phyloP scores from a whole-genome alignment of 2,888 invertebrate genomes.

The Reticulitermes lucifugus region DNA sequence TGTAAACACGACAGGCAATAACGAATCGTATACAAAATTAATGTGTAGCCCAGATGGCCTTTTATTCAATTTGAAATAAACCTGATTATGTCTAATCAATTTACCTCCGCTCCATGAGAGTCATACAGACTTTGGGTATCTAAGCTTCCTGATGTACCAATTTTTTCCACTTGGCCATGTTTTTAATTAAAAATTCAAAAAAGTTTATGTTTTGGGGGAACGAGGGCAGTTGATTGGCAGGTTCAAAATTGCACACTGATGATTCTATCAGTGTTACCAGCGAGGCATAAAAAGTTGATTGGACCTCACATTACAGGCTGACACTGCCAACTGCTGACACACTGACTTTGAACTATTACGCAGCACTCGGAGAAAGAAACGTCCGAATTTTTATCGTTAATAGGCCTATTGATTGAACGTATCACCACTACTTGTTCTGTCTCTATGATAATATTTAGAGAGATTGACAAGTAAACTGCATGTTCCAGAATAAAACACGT shows the following conservation, averaged over 20 bases:
- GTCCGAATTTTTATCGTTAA: too few relatives aligned
- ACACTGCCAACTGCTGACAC: background rate
- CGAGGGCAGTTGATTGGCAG: background rate
- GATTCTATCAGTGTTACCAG: conserved; percentile 17
- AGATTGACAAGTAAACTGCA: too few relatives aligned
- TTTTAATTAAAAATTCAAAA: conserved; percentile 33
- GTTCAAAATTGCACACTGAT: conserved; percentile 18
- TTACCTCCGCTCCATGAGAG: background rate
- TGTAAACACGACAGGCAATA: too few relatives aligned
- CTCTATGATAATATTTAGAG: too few relatives aligned
- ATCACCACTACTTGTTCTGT: too few relatives aligned
- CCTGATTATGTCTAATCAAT: conserved; percentile 3
- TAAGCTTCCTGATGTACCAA: background rate
- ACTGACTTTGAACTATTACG: background rate
- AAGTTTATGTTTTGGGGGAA: background rate
- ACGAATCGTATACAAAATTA: too few relatives aligned
- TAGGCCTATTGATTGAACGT: too few relatives aligned
- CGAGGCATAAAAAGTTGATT: background rate
- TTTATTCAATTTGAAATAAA: conserved; percentile 9
- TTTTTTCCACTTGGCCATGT: background rate
- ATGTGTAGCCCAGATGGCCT: background rate
- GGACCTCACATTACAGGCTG: background rate
- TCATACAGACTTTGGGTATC: background rate
- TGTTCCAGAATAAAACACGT: too few relatives aligned
- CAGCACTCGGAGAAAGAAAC: background rate